Base-by-base conservation (phyloP, 2,797 vertebrate genomes). In the Sebastes ruberrimus region DNA sequence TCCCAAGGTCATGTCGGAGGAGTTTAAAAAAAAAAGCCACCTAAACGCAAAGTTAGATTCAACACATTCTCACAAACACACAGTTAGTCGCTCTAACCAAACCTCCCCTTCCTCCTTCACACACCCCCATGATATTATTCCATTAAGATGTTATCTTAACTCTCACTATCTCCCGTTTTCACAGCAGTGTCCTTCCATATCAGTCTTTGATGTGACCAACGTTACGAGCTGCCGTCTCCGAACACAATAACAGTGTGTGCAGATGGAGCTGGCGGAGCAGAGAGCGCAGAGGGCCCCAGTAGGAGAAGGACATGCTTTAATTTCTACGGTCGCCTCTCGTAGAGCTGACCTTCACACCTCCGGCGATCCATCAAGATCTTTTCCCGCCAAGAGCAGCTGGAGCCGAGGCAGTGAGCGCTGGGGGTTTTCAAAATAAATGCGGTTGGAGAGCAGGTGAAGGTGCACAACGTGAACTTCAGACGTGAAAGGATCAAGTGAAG, bases 331-430 rank as follows among this genome's bases (percentile, higher is more conserved):
- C 74, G 63, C 85, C 77, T 93, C 89, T 92, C 30, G 85, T 89
- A 86, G 86, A 73, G 93, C 80, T 96, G 95, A 96, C 95, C 95
- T 78, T 70, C 74, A 94, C 94, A 93, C 94, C 86, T 94, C 86
- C 56, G 72, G 88, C 84, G 84, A 92, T 95, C 93, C 92, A 95
- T 95, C 95, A 95, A 86, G 81, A 73, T 61, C 46, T 38, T 83
- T 84, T 89, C 89, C 89, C 84, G 82, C 89, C 86, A 80, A 81
- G 83, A 90, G 75, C 86, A 32, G 84, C 87, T 64, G 65, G 84
- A 86, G 80, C 64, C 22, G 30, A 71, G 60, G 81, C 69, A 32
- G 35, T 38, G 69, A 76, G 32, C 2, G 0, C 63, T 18, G 74
- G 78, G 78, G 81, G 13, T 76, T 88, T 89, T 87, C 76, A 82